Evolutionary conservation across 2,888 invertebrate genomes (phyloP).

Genomic region (Hyalella azteca): DNA sequence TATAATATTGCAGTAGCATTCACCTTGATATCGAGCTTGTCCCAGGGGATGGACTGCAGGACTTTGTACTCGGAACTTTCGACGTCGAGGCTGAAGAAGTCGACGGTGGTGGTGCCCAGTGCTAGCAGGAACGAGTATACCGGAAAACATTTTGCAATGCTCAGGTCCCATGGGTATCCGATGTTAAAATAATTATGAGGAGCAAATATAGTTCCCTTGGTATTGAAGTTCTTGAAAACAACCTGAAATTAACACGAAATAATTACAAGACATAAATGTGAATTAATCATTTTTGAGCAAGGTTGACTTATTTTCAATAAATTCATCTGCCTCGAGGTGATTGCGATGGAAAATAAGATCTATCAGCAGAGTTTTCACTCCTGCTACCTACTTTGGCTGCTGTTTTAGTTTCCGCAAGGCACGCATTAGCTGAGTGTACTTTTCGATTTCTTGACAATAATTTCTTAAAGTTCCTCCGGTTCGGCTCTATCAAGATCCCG

Average conservation of each 20-base stretch:
- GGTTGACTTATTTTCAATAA: no score
- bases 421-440: constrained; percentile 61
- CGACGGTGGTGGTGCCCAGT: constrained; percentile 65
- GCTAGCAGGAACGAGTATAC: constrained; percentile 66
- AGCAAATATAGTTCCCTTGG: constrained; percentile 53
- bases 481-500: constrained; percentile 67
- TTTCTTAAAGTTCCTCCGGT: constrained; percentile 65
- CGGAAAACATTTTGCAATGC: constrained; percentile 67
- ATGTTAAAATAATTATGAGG: background rate
- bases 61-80: constrained; percentile 68
- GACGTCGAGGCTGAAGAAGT: constrained; percentile 68
- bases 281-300: no score
- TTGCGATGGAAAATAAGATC: no score
- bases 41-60: constrained; percentile 67
- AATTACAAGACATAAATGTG: no score
- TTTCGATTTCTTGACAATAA: constrained; percentile 65
- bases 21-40: constrained; percentile 65
- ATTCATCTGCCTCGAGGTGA: no score
- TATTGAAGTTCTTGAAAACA: constrained; percentile 48
- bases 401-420: constrained; percentile 46
- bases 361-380: no score
- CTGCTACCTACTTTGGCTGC: constrained; percentile 47
- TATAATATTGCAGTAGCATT: no score
- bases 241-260: no score
- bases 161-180: constrained; percentile 59